A percentile compares a stretch with the other conserved stretches of the same genome.
These are phyloP conservation scores for Atherinosoma microstoma DNA, from an alignment of 2,797 vertebrate species.

Conservation along the genomic window DNA sequence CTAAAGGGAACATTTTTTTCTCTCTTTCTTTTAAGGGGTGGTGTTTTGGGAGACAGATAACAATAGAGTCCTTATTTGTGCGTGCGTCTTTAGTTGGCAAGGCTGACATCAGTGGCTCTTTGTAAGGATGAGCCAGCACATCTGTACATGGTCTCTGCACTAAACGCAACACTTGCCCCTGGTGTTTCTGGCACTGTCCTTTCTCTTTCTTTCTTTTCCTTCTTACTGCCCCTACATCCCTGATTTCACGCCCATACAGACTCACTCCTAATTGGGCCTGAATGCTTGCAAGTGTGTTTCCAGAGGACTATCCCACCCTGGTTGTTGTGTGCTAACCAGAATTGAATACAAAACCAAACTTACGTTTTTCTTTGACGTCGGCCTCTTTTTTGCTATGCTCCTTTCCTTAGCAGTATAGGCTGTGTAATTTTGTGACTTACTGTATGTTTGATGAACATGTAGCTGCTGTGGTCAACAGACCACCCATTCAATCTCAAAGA, in stretches of 20 bases:
- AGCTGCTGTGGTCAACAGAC: constrained; percentile 35
- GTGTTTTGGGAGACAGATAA: constrained; percentile 47
- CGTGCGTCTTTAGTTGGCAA: constrained; percentile 58
- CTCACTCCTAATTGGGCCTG: constrained; percentile 71
- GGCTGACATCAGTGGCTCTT: constrained; percentile 76
- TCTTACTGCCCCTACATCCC: constrained; percentile 44
- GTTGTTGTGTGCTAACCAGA: constrained; percentile 34
- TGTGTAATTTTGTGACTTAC: too few species aligned
- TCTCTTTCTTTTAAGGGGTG: constrained; percentile 20
- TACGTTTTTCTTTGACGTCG: background rate
- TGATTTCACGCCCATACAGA: constrained; percentile 59
- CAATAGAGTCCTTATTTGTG: constrained; percentile 74
- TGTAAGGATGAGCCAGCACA: constrained; percentile 77
- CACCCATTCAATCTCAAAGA: constrained; percentile 33
- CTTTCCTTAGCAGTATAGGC: too few species aligned
- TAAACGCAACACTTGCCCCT: constrained; percentile 70
- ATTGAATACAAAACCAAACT: constrained; percentile 8
- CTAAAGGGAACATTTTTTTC: constrained; percentile 14
- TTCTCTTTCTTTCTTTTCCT: constrained; percentile 41
- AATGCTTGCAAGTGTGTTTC: constrained; percentile 73
- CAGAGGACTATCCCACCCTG: constrained; percentile 55
- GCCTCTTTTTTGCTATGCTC: background rate
- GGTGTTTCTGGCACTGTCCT: constrained; percentile 72
- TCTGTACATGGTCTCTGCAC: constrained; percentile 69
- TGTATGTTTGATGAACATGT: constrained; percentile 30